Percentiles rank a stretch among this genome's conserved stretches.
phyloP scores from a whole-genome alignment of 2,888 invertebrate species.

The Pristionchus fissidentatus region DNA sequence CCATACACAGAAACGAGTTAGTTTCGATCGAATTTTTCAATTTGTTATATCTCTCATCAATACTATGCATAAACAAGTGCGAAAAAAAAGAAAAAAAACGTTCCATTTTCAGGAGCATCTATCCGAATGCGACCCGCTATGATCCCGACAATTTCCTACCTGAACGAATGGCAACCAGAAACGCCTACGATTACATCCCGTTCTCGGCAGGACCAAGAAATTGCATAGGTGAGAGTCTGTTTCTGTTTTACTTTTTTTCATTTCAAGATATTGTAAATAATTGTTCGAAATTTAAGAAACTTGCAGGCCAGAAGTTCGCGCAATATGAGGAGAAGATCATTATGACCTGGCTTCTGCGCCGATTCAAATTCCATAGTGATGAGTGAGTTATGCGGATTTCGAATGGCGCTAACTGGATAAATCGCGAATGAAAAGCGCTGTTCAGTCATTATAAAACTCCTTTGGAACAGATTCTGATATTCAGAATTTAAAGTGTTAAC shows the following conservation, averaged over 20 bases:
- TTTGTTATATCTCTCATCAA: too few species aligned
- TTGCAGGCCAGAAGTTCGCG: constrained; percentile 24
- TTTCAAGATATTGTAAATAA: not conserved
- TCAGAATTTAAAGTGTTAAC: not conserved
- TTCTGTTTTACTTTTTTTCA: not conserved
- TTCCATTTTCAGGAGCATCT: not conserved
- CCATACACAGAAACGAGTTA: constrained; percentile 11
- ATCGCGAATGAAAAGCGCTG: too few species aligned
- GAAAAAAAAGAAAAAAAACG: too few species aligned
- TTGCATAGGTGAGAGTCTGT: not conserved
- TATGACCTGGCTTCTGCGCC: constrained; percentile 5
- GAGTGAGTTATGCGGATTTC: too few species aligned
- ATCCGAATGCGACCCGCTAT: not conserved
- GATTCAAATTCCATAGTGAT: not conserved
- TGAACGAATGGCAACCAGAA: not conserved
- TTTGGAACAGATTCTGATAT: not conserved
- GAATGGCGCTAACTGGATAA: too few species aligned
- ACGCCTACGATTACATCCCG: not conserved
- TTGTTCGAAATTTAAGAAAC: too few species aligned
- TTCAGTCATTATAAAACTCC: too few species aligned
- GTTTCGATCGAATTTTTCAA: not conserved
- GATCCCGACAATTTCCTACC: not conserved
- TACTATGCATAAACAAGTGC: not conserved
- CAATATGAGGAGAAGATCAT: constrained; percentile 37
- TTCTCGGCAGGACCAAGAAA: not conserved